Percentiles rank a stretch among this genome's conserved stretches.
Evolutionary conservation across 2,888 invertebrate genomes (phyloP).

Genomic region (Actias luna): DNA sequence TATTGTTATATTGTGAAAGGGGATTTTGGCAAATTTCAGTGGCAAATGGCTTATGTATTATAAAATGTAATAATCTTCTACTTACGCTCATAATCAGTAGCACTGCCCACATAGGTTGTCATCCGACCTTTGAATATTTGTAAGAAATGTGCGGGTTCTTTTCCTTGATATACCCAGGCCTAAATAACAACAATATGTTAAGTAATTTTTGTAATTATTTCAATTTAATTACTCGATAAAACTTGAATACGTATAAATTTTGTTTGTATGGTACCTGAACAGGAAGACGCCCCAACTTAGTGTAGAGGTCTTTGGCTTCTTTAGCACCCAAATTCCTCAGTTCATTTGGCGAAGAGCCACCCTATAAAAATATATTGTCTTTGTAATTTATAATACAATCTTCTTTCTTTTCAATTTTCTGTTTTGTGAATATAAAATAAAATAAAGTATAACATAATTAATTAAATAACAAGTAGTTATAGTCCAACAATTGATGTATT

Average conservation of each 20-base stretch:
- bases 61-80: conserved; percentile 15
- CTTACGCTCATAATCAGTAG: conserved; percentile 85
- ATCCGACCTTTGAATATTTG: conserved; percentile 94
- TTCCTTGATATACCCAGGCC: conserved; percentile 92
- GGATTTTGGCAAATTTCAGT: too few species aligned
- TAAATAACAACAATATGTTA: conserved; percentile 36
- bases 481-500: neutral
- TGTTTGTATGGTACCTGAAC: conserved; percentile 59
- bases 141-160: conserved; percentile 95
- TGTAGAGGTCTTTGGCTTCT: conserved; percentile 82
- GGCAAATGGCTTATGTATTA: neutral
- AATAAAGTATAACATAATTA: too few species aligned
- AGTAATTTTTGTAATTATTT: conserved; percentile 3
- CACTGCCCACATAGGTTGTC: conserved; percentile 87
- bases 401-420: neutral
- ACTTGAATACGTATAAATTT: neutral
- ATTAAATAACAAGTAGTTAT: too few species aligned
- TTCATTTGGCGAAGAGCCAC: conserved; percentile 87
- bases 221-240: neutral
- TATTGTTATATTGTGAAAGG: too few species aligned
- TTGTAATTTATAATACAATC: neutral
- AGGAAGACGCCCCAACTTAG: conserved; percentile 73
- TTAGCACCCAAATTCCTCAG: conserved; percentile 87
- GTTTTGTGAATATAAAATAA: too few species aligned
- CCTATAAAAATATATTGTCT: conserved; percentile 79